Evolutionary conservation across 2,888 invertebrate species (phyloP).

Genomic region (Polydrusus pterygomalis): DNA sequence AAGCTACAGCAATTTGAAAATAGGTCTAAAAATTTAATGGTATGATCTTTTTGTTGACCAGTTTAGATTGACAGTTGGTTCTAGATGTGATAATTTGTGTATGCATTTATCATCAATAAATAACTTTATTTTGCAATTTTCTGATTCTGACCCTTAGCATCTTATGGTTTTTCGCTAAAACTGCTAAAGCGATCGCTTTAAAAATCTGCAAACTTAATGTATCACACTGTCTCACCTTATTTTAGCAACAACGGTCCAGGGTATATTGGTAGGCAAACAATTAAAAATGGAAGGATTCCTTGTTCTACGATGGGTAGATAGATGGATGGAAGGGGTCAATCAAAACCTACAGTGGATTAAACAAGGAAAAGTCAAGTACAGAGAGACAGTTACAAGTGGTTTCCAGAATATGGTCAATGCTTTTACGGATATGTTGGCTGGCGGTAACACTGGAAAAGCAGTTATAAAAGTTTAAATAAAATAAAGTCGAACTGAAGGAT

Average conservation of each 20-base stretch:
- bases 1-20: no score
- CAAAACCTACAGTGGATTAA: conserved; percentile 79
- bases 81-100: no score
- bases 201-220: no score
- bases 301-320: conserved; percentile 65
- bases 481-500: no score
- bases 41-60: no score
- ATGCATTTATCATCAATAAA: no score
- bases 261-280: conserved; percentile 57
- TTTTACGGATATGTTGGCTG: conserved; percentile 62
- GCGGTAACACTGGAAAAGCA: conserved; percentile 63
- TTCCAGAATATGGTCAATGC: conserved; percentile 74
- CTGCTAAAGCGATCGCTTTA: no score
- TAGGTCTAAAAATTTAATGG: no score
- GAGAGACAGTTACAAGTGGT: conserved; percentile 78
- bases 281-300: conserved; percentile 63
- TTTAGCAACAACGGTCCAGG: conserved; percentile 59
- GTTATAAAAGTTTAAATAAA: conserved; percentile 59
- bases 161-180: no score
- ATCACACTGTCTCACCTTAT: background rate
- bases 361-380: conserved; percentile 81
- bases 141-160: no score
- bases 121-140: no score
- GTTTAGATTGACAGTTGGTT: no score
- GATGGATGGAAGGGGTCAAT: conserved; percentile 78